Conservation (phyloP, 2,113 vertebrate genomes). For the Cyanoliseus patagonus region DNA sequence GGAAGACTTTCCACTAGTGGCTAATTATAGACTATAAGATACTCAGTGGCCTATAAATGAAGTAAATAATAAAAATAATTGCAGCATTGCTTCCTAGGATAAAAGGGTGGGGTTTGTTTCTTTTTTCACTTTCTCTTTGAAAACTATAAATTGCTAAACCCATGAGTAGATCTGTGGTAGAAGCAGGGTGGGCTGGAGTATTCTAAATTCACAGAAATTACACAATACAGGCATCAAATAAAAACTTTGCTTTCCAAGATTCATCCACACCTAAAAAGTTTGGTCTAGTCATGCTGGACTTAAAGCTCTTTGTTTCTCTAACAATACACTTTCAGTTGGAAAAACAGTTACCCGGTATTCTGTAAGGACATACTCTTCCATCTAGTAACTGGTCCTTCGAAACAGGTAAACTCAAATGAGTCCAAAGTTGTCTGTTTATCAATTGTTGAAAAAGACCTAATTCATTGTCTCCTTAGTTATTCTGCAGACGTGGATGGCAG, state of each 20-base stretch:
- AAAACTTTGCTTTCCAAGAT: background rate
- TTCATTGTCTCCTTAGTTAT: background rate
- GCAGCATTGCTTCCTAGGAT: background rate
- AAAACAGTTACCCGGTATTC: background rate
- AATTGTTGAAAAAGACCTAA: background rate
- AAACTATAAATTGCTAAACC: background rate
- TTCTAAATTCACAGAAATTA: background rate
- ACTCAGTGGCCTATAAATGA: background rate
- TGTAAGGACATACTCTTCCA: background rate
- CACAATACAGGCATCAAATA: background rate
- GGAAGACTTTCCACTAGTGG: background rate
- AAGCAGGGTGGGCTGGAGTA: background rate
- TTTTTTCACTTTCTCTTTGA: background rate
- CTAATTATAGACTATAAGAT: background rate
- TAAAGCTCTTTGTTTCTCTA: background rate
- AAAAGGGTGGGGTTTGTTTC: rapidly evolving
- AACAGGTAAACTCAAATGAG: background rate
- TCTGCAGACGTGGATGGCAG: background rate
- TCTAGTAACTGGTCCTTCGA: background rate
- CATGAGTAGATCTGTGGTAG: background rate
- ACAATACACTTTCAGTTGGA: background rate
- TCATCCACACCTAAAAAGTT: background rate
- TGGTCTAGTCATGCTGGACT: background rate
- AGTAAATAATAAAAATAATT: background rate
- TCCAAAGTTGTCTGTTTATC: background rate